Evolutionary conservation across 2,113 vertebrate genomes (phyloP).

Genomic region (Chamaetylas fuelleborni): DNA sequence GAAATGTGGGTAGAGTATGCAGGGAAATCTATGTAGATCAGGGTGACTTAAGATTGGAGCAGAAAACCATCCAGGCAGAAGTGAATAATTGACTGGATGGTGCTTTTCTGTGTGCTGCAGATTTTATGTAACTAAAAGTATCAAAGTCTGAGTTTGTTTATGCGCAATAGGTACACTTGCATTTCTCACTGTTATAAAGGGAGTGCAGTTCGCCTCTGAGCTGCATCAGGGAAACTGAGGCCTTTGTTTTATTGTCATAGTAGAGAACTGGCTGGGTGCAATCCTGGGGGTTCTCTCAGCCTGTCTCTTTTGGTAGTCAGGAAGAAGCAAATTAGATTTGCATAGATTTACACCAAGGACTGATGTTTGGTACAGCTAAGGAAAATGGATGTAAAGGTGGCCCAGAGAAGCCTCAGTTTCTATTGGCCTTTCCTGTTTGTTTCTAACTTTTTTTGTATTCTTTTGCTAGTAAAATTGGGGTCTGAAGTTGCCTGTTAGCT

Average conservation of each 20-base stretch:
- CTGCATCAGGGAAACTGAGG: not conserved
- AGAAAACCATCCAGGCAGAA: not conserved
- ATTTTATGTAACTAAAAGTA: constrained; percentile 59
- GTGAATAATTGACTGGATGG: constrained; percentile 60
- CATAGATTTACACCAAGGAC: not conserved
- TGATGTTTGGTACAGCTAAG: not conserved
- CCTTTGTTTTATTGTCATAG: not conserved
- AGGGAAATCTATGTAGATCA: not conserved
- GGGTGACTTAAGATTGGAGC: not conserved
- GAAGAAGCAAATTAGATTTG: not conserved
- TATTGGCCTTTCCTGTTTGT: not conserved
- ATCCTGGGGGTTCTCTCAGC: not conserved
- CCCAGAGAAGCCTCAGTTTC: not conserved
- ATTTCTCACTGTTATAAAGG: constrained; percentile 4
- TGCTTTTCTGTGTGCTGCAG: constrained; percentile 17
- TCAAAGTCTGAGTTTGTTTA: constrained; percentile 66
- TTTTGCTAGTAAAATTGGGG: accelerated
- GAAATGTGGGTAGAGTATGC: constrained; percentile 16
- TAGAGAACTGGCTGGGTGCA: not conserved
- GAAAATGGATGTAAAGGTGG: not conserved
- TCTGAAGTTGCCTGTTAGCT: not conserved
- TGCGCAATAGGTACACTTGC: constrained; percentile 1
- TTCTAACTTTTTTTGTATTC: not conserved
- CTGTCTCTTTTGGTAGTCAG: not conserved
- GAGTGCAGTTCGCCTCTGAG: not conserved